Conservation (phyloP, 2,888 invertebrate genomes). For the Spodoptera exigua region DNA sequence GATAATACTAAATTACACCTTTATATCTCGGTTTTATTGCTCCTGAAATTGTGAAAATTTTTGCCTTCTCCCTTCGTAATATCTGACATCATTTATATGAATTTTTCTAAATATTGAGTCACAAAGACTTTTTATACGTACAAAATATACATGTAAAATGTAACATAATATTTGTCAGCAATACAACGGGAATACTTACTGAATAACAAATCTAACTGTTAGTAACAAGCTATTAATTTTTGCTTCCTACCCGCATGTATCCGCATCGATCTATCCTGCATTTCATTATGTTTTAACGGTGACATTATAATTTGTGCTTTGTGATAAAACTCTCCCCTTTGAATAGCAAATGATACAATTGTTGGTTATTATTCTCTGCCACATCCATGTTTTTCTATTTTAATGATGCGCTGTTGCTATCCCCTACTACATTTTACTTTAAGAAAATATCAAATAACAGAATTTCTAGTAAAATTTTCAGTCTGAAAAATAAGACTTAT, state of each 20-base stretch:
- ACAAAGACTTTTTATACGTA: too few relatives aligned
- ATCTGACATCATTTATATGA: too few relatives aligned
- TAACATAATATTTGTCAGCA: too few relatives aligned
- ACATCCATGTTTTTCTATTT: conserved; percentile 6
- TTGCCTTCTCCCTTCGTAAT: background rate
- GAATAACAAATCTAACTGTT: conserved; percentile 42
- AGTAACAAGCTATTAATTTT: conserved; percentile 56
- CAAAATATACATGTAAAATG: too few relatives aligned
- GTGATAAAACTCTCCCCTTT: conserved; percentile 58
- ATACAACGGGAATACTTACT: conserved; percentile 14
- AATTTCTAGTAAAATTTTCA: conserved; percentile 20
- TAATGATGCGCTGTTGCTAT: conserved; percentile 15
- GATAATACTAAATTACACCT: conserved; percentile 36
- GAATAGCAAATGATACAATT: conserved; percentile 23
- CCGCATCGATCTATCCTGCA: conserved; percentile 76
- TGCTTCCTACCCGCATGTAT: conserved; percentile 73
- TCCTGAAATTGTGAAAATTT: conserved; percentile 2
- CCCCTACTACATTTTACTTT: background rate
- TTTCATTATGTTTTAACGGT: conserved; percentile 70
- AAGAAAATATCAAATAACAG: conserved; percentile 15
- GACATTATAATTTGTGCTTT: conserved; percentile 57
- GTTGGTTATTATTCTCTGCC: conserved; percentile 11
- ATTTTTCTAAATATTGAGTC: too few relatives aligned
- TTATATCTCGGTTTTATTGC: conserved; percentile 27
- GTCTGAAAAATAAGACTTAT: conserved; percentile 22